Conservation (phyloP, 2,888 invertebrate genomes). For the Hemithea aestivaria region DNA sequence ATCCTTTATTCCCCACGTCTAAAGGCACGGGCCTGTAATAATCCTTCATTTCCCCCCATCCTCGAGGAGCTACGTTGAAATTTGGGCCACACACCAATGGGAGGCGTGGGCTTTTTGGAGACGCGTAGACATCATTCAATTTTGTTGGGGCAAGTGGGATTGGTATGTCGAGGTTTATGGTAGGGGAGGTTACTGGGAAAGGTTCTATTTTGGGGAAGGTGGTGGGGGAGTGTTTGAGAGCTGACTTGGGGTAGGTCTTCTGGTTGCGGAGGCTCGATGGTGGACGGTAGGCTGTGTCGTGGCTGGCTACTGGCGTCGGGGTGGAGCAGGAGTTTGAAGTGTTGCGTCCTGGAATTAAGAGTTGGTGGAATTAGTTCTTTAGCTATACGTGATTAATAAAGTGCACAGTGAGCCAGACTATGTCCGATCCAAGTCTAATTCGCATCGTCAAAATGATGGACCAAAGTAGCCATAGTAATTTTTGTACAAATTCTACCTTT, state of each 20-base stretch:
- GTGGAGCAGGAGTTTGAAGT: conserved; percentile 68
- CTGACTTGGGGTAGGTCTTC: conserved; percentile 71
- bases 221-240: conserved; percentile 55
- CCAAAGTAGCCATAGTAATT: too few species aligned
- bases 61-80: conserved; percentile 91
- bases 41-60: conserved; percentile 85
- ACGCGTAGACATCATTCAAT: conserved; percentile 68
- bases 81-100: conserved; percentile 77
- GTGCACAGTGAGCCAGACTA: too few species aligned
- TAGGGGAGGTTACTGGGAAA: conserved; percentile 63
- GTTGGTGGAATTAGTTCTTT: too few species aligned
- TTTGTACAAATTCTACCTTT: too few species aligned
- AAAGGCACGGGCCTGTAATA: conserved; percentile 87
- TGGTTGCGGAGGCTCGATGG: conserved; percentile 69
- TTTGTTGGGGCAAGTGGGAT: conserved; percentile 69
- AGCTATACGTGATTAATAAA: too few species aligned
- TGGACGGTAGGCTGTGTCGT: conserved; percentile 74
- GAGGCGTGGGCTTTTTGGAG: conserved; percentile 62
- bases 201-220: conserved; percentile 71
- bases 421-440: too few species aligned
- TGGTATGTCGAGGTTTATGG: conserved; percentile 57
- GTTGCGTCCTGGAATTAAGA: conserved; percentile 64
- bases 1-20: conserved; percentile 74
- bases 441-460: too few species aligned
- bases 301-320: conserved; percentile 66